Conservation (phyloP, 2,113 vertebrate genomes). For the Puffinus mauretanicus region DNA sequence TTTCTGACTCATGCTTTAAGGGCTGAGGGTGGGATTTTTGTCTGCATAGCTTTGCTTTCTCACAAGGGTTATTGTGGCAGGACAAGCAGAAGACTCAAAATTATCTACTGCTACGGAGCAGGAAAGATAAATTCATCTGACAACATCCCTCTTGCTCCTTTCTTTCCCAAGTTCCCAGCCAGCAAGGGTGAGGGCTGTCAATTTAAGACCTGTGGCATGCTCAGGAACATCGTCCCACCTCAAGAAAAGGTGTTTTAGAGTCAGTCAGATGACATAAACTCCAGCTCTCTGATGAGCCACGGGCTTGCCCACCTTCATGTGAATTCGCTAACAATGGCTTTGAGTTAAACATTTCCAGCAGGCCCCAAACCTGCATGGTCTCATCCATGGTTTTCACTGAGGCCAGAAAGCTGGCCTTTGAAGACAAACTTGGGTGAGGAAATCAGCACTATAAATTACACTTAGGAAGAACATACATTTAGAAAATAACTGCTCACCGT, state of each 20-base stretch:
- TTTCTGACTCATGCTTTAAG: constrained; percentile 17
- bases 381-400: not conserved
- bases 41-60: not conserved
- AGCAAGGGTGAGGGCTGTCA: not conserved
- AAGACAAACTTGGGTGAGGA: not conserved
- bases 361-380: not conserved
- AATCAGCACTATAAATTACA: not conserved
- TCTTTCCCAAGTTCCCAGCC: not conserved
- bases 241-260: not conserved
- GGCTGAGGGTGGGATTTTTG: not conserved
- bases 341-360: not conserved
- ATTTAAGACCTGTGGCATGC: not conserved
- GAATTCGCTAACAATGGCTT: not conserved
- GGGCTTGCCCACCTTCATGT: not conserved
- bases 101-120: not conserved
- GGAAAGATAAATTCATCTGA: not conserved
- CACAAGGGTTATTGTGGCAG: not conserved
- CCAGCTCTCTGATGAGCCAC: not conserved
- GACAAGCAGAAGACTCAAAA: not conserved
- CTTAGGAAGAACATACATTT: not conserved
- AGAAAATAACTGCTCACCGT: not conserved
- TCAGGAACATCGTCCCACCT: not conserved
- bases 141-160: not conserved
- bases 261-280: not conserved
- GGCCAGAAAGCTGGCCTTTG: not conserved